phyloP scores from a whole-genome alignment of 2,797 vertebrate species.

The Anguilla anguilla region DNA sequence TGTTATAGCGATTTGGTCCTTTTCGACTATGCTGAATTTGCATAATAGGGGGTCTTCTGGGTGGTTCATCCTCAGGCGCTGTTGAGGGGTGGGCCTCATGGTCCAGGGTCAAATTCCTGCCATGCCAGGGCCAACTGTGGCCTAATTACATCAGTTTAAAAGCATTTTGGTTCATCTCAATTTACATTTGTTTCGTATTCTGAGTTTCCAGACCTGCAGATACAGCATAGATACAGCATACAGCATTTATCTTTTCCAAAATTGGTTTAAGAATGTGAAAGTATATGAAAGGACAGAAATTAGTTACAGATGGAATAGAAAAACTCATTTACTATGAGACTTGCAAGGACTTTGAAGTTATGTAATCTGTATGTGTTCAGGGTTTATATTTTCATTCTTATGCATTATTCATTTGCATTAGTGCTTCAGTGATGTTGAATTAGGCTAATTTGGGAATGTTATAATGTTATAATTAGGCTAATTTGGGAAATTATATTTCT shows the following conservation, averaged over 20 bases:
- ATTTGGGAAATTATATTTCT: not conserved
- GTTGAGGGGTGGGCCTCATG: not conserved
- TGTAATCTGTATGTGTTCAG: not conserved
- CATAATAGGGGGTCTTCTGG: no score
- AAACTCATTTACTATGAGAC: not conserved
- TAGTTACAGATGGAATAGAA: not conserved
- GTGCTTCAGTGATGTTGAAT: not conserved
- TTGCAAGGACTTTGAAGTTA: not conserved
- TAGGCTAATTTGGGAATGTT: not conserved
- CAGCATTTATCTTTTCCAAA: not conserved
- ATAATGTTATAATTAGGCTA: no score
- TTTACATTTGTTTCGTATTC: not conserved
- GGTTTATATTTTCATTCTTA: not conserved
- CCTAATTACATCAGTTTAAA: not conserved
- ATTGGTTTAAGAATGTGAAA: no score
- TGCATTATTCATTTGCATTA: not conserved
- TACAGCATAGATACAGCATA: not conserved
- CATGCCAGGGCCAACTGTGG: not conserved
- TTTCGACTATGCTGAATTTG: no score
- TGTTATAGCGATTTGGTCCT: not conserved
- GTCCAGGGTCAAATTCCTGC: no score
- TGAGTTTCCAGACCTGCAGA: not conserved
- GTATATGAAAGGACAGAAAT: no score
- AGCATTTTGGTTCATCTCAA: not conserved
- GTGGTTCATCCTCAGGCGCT: not conserved